Base-by-base conservation (phyloP, 2,113 vertebrate genomes). In the Podiceps cristatus region DNA sequence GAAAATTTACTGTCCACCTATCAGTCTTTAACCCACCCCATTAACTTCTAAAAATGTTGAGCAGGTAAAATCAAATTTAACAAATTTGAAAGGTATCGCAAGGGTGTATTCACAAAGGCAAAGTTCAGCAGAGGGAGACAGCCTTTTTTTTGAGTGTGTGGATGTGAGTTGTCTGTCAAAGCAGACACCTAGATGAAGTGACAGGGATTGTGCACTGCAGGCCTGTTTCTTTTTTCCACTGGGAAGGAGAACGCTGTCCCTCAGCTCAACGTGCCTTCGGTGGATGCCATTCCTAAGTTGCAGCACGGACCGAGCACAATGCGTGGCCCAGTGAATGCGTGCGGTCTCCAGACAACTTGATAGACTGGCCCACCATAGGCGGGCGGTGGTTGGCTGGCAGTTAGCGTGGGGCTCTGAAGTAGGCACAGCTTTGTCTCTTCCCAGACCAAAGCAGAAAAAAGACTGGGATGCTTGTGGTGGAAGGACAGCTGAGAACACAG, bases 231-330 rank as follows among this genome's bases (percentile, higher is more conserved):
- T 60, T 47, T 29, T 37, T 14, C 14, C 23, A 0, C 0, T 33
- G 86, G 22, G 50, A n/a, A 37, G 19, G 22, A 11, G 16, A 28
- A 17, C 5, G 16, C 27, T 40, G 16, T 37, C 53, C 47, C 20
- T 19, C 28, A 23, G 29, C 64, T 28, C 2, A 8, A 13, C 4
- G 0, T 42, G 23, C 58, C 33, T 71, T 50, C 27, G 5, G 45
- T 7, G 17, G 52, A 5, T 35, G 47, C 16, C 27, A 6, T 5
- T 5, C 59, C 59, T 7, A 1, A 33, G 14, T n/a, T 58, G 15
- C 67, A 33, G 0, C 44, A 9, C 62, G 35, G 45, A 29, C 37
- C 0, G 11, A 29, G 55, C 71, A 3, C 23, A 10, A 0, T 6
- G 10, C 13, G 0, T 3, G 53, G 47, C 44, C 18, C 42, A 2